Conservation (phyloP, 2,888 invertebrate species). For the Spialia ferax region DNA sequence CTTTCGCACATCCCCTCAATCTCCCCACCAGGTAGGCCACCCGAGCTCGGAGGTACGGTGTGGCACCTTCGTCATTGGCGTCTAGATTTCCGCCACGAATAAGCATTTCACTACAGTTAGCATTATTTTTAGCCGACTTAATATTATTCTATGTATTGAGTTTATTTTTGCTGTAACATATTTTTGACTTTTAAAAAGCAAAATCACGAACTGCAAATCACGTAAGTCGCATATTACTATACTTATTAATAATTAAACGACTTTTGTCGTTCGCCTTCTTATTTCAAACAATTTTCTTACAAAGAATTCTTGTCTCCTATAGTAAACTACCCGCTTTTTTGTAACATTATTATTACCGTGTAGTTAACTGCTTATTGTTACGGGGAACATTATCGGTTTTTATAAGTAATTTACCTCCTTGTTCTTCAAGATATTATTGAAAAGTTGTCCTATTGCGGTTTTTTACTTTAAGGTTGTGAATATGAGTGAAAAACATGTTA, state of each 20-base stretch:
- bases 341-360: background rate
- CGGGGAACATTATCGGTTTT: too few relatives aligned
- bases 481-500: slow-evolving; percentile 1
- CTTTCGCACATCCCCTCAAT: background rate
- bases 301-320: background rate
- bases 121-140: too few relatives aligned
- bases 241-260: background rate
- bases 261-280: background rate
- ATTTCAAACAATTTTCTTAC: background rate
- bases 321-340: background rate
- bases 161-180: too few relatives aligned
- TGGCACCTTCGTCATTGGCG: slow-evolving; percentile 1
- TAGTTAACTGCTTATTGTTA: background rate
- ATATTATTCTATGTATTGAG: too few relatives aligned
- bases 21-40: slow-evolving; percentile 2
- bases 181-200: too few relatives aligned
- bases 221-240: background rate
- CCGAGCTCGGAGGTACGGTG: background rate
- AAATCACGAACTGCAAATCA: background rate
- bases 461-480: background rate
- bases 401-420: too few relatives aligned
- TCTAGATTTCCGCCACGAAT: background rate
- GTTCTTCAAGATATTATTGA: too few relatives aligned
- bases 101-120: too few relatives aligned
- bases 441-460: background rate